Base-by-base conservation (phyloP, 2,888 invertebrate genomes). In the Dione juno region DNA sequence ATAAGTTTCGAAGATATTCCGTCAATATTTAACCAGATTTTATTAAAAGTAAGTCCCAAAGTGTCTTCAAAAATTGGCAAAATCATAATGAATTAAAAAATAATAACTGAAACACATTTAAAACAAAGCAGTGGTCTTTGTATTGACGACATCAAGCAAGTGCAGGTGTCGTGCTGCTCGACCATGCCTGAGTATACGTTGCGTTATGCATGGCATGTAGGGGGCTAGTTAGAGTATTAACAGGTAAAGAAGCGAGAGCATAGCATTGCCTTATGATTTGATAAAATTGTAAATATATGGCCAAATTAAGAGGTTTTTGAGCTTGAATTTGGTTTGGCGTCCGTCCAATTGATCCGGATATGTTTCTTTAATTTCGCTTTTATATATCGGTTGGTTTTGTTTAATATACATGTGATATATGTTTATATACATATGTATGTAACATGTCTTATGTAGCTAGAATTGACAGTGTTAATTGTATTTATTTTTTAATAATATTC, bases 61-160 rank as follows among this genome's bases (percentile, higher is more conserved):
- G 61, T 45, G 61, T 61, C 61, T 45, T 19, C 50, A 52, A 48
- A 19, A 82, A 78, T 77, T 82, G 83, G 91, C 90, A 82, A 88
- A 90, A 88, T 88, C 84, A 91, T 84, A 85, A 80, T 80, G 79
- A 83, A 78, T 74, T 77, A 77, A 77, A 78, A 81, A 81, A 81
- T 76, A 81, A 83, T 83, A 82, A 80, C 75, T 79, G 80, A 82
- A 83, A 68, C 84, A 90, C 86, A 80, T 52, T 87, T 83, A 87
- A 90, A 84, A 84, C 85, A 88, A 90, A 91, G 92, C 91, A 73
- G 87, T 89, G 89, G 82, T 64, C 48, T 57, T 73, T 73, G 54
- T 41, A 54, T 43, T 28, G 71, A 66, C 74, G 58, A 76, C 73
- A 65, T 66, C 65, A 76, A 73, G 73, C 73, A 45, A 67, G 57